phyloP scores from a whole-genome alignment of 2,797 vertebrate species.

The Etheostoma perlongum region DNA sequence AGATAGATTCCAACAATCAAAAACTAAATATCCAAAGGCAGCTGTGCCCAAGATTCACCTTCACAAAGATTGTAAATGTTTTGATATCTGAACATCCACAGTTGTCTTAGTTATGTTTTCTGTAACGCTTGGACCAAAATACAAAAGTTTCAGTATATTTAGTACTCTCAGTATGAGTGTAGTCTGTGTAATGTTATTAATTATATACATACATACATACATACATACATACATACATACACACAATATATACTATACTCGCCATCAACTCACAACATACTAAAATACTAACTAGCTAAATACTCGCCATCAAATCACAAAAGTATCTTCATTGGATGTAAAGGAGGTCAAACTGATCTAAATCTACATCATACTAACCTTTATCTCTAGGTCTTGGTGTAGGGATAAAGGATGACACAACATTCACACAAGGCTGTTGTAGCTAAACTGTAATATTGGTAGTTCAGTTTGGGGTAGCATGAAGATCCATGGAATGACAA shows the following conservation, averaged over 20 bases:
- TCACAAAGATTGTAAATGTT: slow-evolving; percentile 29
- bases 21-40: slow-evolving; percentile 13
- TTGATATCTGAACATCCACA: slow-evolving; percentile 46
- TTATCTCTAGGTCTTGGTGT: background rate
- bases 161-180: background rate
- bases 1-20: slow-evolving; percentile 12
- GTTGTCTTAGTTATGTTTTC: background rate
- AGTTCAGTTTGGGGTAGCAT: background rate
- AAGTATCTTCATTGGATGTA: background rate
- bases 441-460: background rate
- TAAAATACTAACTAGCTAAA: too few species aligned
- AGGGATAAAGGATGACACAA: background rate
- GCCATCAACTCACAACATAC: too few species aligned
- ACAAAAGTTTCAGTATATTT: background rate
- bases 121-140: too few species aligned
- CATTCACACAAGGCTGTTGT: background rate
- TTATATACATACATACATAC: too few species aligned
- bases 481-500: background rate
- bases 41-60: slow-evolving; percentile 17
- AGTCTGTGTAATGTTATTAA: too few species aligned
- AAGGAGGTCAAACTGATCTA: background rate
- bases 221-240: background rate
- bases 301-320: background rate
- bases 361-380: background rate
- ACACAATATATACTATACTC: too few species aligned